Percentiles rank a stretch among this genome's conserved stretches.
Evolutionary conservation across 2,888 invertebrate genomes (phyloP).

Genomic region (Philonicus albiceps): DNA sequence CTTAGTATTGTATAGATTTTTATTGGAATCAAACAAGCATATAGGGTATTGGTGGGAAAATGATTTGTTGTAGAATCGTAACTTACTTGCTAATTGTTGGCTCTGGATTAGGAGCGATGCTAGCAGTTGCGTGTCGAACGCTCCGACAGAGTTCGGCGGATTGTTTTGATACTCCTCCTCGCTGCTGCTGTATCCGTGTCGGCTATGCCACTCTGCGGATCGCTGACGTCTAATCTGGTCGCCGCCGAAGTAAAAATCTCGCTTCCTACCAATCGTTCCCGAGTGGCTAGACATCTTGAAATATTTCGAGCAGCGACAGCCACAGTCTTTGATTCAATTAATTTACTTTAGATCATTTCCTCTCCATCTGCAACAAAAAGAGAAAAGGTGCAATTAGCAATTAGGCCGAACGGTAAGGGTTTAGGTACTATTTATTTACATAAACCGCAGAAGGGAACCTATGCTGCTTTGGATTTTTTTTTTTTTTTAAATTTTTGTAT

Average conservation of each 20-base stretch:
- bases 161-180: constrained; percentile 67
- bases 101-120: constrained; percentile 68
- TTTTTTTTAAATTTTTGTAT: not conserved
- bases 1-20: no score
- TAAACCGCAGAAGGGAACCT: not conserved
- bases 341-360: constrained; percentile 19
- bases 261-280: constrained; percentile 63
- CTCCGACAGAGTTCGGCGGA: constrained; percentile 58
- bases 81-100: constrained; percentile 69
- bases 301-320: constrained; percentile 26
- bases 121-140: constrained; percentile 67
- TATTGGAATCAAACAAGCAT: no score
- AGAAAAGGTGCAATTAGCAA: not conserved
- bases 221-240: constrained; percentile 66
- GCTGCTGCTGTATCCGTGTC: constrained; percentile 67
- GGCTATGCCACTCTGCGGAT: constrained; percentile 68
- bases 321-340: not conserved
- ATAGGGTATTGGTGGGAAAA: no score
- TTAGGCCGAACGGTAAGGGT: not conserved
- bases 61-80: not conserved
- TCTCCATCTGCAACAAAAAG: constrained; percentile 6
- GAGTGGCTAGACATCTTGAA: constrained; percentile 62
- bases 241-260: constrained; percentile 53
- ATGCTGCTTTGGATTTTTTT: not conserved
- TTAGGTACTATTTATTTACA: not conserved